Evolutionary conservation across 2,888 invertebrate genomes (phyloP).

Genomic region (Euproctis similis): DNA sequence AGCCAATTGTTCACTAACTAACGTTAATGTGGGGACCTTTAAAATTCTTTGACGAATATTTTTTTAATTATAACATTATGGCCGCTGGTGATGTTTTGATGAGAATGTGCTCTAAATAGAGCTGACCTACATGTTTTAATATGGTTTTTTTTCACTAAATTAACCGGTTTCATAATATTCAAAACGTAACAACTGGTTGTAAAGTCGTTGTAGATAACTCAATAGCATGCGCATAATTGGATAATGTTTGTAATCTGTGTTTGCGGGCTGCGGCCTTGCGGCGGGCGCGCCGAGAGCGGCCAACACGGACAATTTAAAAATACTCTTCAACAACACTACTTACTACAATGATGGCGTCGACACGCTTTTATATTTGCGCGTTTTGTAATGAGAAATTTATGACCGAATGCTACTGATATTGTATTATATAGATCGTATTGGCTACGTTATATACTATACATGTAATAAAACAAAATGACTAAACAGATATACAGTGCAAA

Average conservation of each 20-base stretch:
- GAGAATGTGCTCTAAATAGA: too few relatives aligned
- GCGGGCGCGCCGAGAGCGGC: slow-evolving; percentile 27
- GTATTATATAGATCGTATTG: too few relatives aligned
- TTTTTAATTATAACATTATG: slow-evolving; percentile 13
- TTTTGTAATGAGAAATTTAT: too few relatives aligned
- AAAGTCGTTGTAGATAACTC: slow-evolving; percentile 47
- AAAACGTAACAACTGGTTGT: slow-evolving; percentile 29
- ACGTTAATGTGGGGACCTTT: not conserved
- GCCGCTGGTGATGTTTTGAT: slow-evolving; percentile 11
- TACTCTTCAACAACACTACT: slow-evolving; percentile 5
- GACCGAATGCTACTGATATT: too few relatives aligned
- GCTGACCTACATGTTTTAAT: slow-evolving; percentile 18
- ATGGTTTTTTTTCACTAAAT: slow-evolving; percentile 17
- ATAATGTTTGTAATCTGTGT: slow-evolving; percentile 63
- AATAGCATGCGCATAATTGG: slow-evolving; percentile 58
- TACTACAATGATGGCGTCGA: too few relatives aligned
- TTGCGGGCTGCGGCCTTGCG: slow-evolving; percentile 46
- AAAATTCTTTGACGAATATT: slow-evolving; percentile 11
- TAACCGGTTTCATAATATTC: slow-evolving; percentile 18
- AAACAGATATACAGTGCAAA: too few relatives aligned
- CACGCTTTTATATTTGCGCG: too few relatives aligned
- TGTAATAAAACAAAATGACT: too few relatives aligned
- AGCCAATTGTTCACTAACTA: slow-evolving; percentile 1
- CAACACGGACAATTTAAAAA: slow-evolving; percentile 8
- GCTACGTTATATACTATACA: too few relatives aligned